Base-by-base conservation (phyloP, 2,113 vertebrate genomes). In the Isichthys henryi region DNA sequence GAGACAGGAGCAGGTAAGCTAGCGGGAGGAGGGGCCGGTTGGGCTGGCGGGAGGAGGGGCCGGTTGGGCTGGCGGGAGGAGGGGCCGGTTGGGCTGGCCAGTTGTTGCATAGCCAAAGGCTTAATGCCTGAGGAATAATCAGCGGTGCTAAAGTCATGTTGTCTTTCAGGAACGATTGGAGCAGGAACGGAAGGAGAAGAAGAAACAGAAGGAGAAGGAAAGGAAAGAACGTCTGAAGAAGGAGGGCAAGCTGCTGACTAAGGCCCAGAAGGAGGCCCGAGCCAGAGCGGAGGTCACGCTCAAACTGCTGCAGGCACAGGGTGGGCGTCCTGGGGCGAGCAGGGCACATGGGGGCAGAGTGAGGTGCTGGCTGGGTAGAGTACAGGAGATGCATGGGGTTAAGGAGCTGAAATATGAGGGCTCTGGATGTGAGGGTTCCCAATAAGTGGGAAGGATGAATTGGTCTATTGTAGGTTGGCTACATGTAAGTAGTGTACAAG, bases 201-300 rank as follows among this genome's bases (percentile, higher is more conserved):
- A 97, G 94, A 99, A 99, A 90, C 98, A 97, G 94, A 99, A 99
- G 94, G 98, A 99, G 92, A 99, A 99, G 91, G 98, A 99, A 94
- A 96, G 98, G 89, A 99, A 98, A 92, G 98, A 99, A 91, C 97
- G 98, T 0, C 95, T 99, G 92, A 99, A 99, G 94, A 99, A 99
- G 93, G 98, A 99, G 91, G 98, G 98, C 35, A 99, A 99, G 58
- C 97, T 98, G 70, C 94, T 99, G 92, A 98, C 98, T 21, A 99
- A 98, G 92, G 0, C 98, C 35, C 98, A 99, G 94, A 96, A 93
- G 92, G 98, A 99, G 92, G 97, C 98, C 39, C 95, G 96, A 91
- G 98, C 98, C 82, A 95, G 98, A 90, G 98, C 97, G 0, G 97
- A 96, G 93, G 96, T 96, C 92, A 99, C 97, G 13, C 97, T 99